Conservation (phyloP, 1,140 invertebrate genomes). For the Magallana ariakensis region DNA sequence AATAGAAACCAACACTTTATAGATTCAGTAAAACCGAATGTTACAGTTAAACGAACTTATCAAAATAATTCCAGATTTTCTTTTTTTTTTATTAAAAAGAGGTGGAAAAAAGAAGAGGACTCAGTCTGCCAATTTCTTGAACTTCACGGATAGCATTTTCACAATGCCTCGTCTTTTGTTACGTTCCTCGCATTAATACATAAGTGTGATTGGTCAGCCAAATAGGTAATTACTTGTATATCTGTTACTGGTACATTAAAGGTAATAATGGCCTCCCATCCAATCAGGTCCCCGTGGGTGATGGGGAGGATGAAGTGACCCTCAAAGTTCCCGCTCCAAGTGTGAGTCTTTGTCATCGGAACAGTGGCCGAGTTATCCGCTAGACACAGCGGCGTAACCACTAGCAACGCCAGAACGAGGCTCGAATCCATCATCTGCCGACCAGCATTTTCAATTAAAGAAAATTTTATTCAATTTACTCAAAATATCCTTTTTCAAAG, state of each 20-base stretch:
- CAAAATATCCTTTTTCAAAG: too few relatives aligned
- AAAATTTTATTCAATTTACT: too few relatives aligned
- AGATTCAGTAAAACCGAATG: background rate
- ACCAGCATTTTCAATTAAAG: too few relatives aligned
- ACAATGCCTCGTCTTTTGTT: too few relatives aligned
- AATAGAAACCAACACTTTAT: background rate
- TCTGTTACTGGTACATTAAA: constrained; percentile 55
- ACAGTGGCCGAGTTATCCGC: constrained; percentile 36
- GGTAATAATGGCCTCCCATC: constrained; percentile 58
- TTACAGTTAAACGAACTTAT: too few relatives aligned
- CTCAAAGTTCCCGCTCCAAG: constrained; percentile 64
- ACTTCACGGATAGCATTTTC: too few relatives aligned
- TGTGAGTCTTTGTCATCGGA: constrained; percentile 49
- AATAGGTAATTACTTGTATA: constrained; percentile 50
- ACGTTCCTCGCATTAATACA: too few relatives aligned
- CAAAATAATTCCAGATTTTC: too few relatives aligned
- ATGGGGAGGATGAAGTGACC: constrained; percentile 57
- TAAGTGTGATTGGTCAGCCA: too few relatives aligned
- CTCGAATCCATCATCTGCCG: background rate
- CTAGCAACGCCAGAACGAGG: background rate
- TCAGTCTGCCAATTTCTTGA: too few relatives aligned
- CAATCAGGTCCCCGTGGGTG: constrained; percentile 46
- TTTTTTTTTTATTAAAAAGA: too few relatives aligned
- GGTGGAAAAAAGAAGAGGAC: too few relatives aligned
- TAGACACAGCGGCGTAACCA: background rate